Conservation (phyloP, 1,140 invertebrate species). For the Habropoda laboriosa region DNA sequence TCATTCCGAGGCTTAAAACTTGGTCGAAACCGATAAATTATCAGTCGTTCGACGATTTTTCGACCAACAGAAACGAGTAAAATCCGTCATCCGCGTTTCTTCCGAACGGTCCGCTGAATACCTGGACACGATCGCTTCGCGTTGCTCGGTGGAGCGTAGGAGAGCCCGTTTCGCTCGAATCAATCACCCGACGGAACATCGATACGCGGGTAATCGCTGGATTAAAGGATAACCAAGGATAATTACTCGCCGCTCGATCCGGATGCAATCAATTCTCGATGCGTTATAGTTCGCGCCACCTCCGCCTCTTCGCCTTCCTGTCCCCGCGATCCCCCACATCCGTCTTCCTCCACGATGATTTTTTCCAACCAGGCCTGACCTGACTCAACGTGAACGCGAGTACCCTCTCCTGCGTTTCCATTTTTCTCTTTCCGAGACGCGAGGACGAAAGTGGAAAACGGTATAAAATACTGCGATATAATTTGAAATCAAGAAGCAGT, state of each 20-base stretch:
- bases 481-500: too few species aligned
- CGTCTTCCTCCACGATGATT: conserved; percentile 16
- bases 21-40: too few species aligned
- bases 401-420: too few species aligned
- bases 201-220: conserved; percentile 65
- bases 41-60: too few species aligned
- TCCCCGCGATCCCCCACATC: conserved; percentile 27
- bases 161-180: conserved; percentile 64
- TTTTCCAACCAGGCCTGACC: neutral
- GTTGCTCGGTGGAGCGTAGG: conserved; percentile 26
- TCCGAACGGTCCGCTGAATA: conserved; percentile 24
- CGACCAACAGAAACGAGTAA: neutral
- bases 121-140: conserved; percentile 8
- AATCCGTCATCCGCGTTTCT: conserved; percentile 45
- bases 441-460: too few species aligned
- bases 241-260: conserved; percentile 67
- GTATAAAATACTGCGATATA: too few species aligned
- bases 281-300: conserved; percentile 39
- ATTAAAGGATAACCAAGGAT: conserved; percentile 69
- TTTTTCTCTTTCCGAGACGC: too few species aligned
- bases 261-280: conserved; percentile 69
- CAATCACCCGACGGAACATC: conserved; percentile 66
- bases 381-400: too few species aligned
- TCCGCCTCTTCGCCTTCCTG: conserved; percentile 15
- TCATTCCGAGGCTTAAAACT: too few species aligned